Evolutionary conservation across 2,113 vertebrate genomes (phyloP).

Genomic region (Ameiurus melas): DNA sequence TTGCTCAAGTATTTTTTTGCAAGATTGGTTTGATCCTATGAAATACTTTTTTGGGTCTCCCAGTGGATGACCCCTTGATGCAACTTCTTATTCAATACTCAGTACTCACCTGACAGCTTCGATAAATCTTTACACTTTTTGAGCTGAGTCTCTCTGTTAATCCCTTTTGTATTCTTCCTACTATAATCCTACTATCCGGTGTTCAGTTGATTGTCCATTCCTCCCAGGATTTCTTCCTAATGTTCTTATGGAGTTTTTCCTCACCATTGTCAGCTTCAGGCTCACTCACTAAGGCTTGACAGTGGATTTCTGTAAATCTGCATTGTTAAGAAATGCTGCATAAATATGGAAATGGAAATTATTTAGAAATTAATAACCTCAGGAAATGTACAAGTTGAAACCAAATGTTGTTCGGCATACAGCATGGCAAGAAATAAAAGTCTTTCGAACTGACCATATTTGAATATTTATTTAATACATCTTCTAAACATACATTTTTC

Average conservation of each 20-base stretch:
- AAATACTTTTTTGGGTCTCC: not conserved
- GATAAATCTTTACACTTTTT: not conserved
- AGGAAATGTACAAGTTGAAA: not conserved
- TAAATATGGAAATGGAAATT: constrained; percentile 4
- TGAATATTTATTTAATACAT: constrained; percentile 59
- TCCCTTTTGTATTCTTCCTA: constrained; percentile 9
- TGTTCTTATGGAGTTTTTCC: not conserved
- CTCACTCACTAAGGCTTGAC: not conserved
- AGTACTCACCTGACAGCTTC: not conserved
- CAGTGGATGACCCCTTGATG: not conserved
- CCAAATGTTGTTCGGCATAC: not conserved
- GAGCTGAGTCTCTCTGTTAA: not conserved
- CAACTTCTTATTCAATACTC: not conserved
- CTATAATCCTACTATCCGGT: constrained; percentile 15
- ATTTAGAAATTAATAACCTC: not conserved
- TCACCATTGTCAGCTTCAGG: not conserved
- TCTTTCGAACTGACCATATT: constrained; percentile 31
- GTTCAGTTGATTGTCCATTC: not conserved
- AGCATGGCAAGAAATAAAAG: not conserved
- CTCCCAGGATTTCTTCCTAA: constrained; percentile 11
- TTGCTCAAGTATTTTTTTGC: not conserved
- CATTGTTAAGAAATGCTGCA: not conserved
- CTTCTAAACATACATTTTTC: constrained; percentile 57
- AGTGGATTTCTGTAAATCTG: not conserved
- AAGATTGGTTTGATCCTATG: not conserved